phyloP scores from a whole-genome alignment of 2,888 invertebrate genomes.

The Apeira syringaria region DNA sequence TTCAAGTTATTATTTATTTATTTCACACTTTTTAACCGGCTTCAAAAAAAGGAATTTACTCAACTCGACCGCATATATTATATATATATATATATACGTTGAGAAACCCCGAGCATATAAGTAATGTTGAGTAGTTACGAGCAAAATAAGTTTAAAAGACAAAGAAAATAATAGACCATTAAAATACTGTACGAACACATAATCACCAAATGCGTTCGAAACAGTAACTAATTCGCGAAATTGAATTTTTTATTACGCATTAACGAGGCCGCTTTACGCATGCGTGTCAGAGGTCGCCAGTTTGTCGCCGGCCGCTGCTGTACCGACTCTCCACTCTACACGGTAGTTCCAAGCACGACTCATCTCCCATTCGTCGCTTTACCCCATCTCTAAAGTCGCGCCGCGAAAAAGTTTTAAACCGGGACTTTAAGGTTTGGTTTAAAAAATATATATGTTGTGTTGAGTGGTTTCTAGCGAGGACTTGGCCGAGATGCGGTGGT shows the following conservation, averaged over 20 bases:
- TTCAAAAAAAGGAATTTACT: too few species aligned
- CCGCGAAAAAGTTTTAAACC: constrained; percentile 58
- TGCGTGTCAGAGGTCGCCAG: constrained; percentile 61
- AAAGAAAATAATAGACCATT: too few species aligned
- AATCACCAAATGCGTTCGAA: neutral
- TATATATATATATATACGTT: too few species aligned
- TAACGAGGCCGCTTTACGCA: constrained; percentile 48
- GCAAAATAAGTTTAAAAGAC: too few species aligned
- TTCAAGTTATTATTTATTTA: too few species aligned
- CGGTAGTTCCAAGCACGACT: constrained; percentile 52
- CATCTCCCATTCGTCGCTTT: constrained; percentile 48
- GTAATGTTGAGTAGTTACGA: too few species aligned
- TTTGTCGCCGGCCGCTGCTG: constrained; percentile 20
- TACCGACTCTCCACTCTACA: constrained; percentile 32
- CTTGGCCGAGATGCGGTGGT: constrained; percentile 62
- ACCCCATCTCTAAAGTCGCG: constrained; percentile 25
- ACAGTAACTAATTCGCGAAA: constrained; percentile 19
- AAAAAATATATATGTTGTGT: constrained; percentile 53
- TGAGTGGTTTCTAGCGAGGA: constrained; percentile 21
- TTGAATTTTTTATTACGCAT: constrained; percentile 28
- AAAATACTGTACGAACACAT: neutral
- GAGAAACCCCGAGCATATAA: too few species aligned
- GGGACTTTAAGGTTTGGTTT: constrained; percentile 36
- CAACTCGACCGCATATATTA: too few species aligned
- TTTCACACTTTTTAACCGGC: too few species aligned